Base-by-base conservation (phyloP, 1,140 invertebrate species). In the Solen grandis region DNA sequence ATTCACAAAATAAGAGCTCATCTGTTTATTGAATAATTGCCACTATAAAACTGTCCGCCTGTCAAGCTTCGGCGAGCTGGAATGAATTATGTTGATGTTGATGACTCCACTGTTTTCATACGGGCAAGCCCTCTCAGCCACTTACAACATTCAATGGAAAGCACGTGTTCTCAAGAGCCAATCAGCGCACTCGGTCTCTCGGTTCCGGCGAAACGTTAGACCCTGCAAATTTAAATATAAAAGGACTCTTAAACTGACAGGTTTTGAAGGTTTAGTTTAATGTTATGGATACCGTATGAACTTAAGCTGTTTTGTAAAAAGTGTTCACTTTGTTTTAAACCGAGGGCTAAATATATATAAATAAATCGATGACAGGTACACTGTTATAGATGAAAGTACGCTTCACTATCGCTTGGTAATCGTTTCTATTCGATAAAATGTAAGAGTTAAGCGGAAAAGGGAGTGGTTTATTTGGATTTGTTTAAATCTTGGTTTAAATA, bases 1-100 rank as follows among this genome's bases (percentile, higher is more conserved):
- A 84, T 90, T 90, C 36, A 90, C 89, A 79, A 90, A 90, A 84
- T 90, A 90, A 50, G 89, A 90, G 76, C 89, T 90, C 89, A 90
- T 90, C 74, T 84, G 85, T 81, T 60, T 52, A 68, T 70, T 65
- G 73, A 81, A 55, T 79, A 86, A 87, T 86, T 74, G 68, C 65
- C 81, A 81, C 86, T 87, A 85, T 88, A 87, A 89, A 87, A 82
- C 84, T 89, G 88, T 89, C 88, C 72, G 75, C 60, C 54, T 76
- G 84, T 84, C 83, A 85, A 74, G 82, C 76, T 75, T 83, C 68
- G 79, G 46, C 81, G 83, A 79, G 75, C 83, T 73, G 86, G 84
- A 84, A 88, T 88, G 85, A 88, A 86, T 84, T 84, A 86, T 86
- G 85, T 82, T 82, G 75, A 84, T 83, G 78, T 38, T 54, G 66